Percentiles rank a stretch among this genome's conserved stretches.
Evolutionary conservation across 2,797 vertebrate species (phyloP).

Genomic region (Arnoldichthys spilopterus): DNA sequence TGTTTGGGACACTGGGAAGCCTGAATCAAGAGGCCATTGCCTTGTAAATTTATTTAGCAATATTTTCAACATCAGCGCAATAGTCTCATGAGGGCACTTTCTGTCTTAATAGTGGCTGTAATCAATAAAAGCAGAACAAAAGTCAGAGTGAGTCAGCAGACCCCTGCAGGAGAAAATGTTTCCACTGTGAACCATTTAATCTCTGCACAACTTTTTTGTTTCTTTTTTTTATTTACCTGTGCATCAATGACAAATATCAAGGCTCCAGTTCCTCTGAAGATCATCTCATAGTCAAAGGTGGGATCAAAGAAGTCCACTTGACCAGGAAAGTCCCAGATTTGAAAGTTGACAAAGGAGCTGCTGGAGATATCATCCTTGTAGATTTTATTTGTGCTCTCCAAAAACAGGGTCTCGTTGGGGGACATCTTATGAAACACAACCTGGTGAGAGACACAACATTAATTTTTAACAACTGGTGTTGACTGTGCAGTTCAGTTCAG

Average conservation of each 20-base stretch:
- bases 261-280: conserved; percentile 98
- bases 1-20: neutral
- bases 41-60: neutral
- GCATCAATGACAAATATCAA: conserved; percentile 99
- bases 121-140: conserved; percentile 16
- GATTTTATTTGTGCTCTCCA: conserved; percentile 99
- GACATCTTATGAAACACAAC: conserved; percentile 99
- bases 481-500: neutral
- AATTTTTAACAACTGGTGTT: neutral
- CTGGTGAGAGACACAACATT: conserved; percentile 67
- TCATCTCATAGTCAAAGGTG: conserved; percentile 99
- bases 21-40: no score
- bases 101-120: neutral
- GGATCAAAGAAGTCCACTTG: conserved; percentile 99
- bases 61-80: neutral
- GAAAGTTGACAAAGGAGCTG: conserved; percentile 99
- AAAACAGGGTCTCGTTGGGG: conserved; percentile 96
- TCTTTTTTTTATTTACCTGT: no score
- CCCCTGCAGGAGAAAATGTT: neutral
- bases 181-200: neutral
- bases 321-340: conserved; percentile 99
- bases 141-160: conserved; percentile 12
- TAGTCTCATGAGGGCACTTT: neutral
- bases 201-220: neutral
- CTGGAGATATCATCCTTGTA: conserved; percentile 99